Evolutionary conservation across 2,888 invertebrate species (phyloP).

Genomic region (Andrena camellia): DNA sequence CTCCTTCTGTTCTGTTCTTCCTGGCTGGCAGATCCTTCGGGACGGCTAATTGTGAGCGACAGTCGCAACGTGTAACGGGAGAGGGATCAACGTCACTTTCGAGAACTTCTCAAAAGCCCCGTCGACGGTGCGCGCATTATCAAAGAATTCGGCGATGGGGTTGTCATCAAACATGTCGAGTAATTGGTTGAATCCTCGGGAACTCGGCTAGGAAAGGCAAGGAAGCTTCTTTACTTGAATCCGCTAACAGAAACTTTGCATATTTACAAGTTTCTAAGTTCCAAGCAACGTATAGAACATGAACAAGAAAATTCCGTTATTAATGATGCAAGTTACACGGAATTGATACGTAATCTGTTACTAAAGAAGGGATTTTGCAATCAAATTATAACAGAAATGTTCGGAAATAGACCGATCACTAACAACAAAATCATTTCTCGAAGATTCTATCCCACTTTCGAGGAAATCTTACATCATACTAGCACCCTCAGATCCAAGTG

Average conservation of each 20-base stretch:
- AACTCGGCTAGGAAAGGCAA: neutral
- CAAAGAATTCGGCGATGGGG: slow-evolving; percentile 58
- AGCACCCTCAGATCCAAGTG: neutral
- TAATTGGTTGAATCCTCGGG: slow-evolving; percentile 8
- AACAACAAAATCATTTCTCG: neutral
- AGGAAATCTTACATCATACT: neutral
- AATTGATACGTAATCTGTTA: neutral
- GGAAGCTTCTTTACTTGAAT: no score
- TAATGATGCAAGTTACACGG: no score
- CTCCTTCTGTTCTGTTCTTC: slow-evolving; percentile 72
- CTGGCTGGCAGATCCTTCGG: slow-evolving; percentile 76
- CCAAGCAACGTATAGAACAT: no score
- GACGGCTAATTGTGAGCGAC: slow-evolving; percentile 84
- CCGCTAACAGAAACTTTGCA: no score
- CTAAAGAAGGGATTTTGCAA: neutral
- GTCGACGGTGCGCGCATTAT: slow-evolving; percentile 64
- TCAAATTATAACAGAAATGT: no score
- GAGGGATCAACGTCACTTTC: slow-evolving; percentile 79
- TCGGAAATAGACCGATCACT: no score
- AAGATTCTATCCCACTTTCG: slow-evolving; percentile 5
- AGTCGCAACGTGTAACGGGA: slow-evolving; percentile 78
- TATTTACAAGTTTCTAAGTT: no score
- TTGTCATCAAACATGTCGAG: slow-evolving; percentile 28
- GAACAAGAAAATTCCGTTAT: no score
- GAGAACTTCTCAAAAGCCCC: slow-evolving; percentile 76